Evolutionary conservation across 2,113 vertebrate species (phyloP).

Genomic region (Bos indicus): DNA sequence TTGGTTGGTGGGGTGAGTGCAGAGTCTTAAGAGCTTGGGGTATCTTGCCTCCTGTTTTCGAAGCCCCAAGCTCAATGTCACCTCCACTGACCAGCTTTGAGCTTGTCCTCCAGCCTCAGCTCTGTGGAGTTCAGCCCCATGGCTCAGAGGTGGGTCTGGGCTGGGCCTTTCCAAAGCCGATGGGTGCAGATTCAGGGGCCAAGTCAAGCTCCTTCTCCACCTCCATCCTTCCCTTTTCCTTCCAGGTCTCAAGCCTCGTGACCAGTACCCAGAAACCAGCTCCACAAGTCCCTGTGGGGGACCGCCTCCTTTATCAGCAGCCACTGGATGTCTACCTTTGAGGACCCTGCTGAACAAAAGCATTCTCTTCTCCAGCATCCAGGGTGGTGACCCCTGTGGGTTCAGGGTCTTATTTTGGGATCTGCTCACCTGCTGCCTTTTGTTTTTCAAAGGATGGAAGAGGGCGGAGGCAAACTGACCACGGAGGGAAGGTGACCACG

Average conservation of each 20-base stretch:
- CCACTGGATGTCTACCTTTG: accelerated
- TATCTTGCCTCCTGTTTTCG: neutral
- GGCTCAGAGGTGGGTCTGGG: neutral
- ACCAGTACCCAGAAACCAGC: neutral
- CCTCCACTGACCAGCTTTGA: neutral
- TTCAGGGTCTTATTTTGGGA: neutral
- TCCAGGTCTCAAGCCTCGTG: neutral
- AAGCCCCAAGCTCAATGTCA: neutral
- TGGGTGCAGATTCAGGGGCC: too few relatives aligned
- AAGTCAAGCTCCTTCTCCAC: neutral
- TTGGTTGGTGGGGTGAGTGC: neutral
- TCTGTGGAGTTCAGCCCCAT: neutral
- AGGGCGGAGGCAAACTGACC: neutral
- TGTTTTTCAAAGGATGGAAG: neutral
- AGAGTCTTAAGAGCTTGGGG: neutral
- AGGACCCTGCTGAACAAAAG: neutral
- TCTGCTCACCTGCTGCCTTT: neutral
- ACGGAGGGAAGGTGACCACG: accelerated
- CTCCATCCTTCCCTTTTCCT: neutral
- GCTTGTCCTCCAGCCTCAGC: neutral
- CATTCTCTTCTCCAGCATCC: neutral
- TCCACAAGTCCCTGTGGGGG: accelerated
- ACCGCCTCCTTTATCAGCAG: neutral
- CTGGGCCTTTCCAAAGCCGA: neutral
- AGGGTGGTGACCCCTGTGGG: neutral